Evolutionary conservation across 2,888 invertebrate species (phyloP), one percentile per base, ranked within the genome.

Genomic region (Nephrotoma flavescens): DNA sequence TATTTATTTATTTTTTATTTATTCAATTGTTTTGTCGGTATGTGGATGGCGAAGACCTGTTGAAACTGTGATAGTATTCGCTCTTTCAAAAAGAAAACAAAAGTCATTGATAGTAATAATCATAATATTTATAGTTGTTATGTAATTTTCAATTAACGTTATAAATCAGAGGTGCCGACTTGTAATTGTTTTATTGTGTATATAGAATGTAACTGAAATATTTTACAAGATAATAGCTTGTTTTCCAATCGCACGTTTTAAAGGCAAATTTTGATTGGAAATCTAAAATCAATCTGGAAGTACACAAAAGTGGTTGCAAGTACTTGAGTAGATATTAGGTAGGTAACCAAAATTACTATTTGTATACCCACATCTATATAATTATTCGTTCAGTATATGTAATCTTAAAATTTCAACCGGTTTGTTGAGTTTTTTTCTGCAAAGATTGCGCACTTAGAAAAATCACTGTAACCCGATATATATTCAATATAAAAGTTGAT

Each of bases 1-100:
- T 83, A 41, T 41, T 41, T 41, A 6, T 84, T 84, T 84, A 2
- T 41, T 84, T 84, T 42, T 3, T 42, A 42, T 42, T 42, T 84
- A 31, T 44, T 9, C 11, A 11, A 4, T 31, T 71, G 2, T 7
- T 9, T 9, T 52, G 52, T 52, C 52, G 52, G 83, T 12, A 83
- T 83, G 84, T 84, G 84, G 84, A 84, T 84, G 84, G 84, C 42
- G 84, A 84, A 84, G 42, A 84, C 84, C 42, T 84, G 84, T 84
- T 84, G 84, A 42, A 42, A 84, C 41, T 84, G 84, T 42, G 71
- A 71, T 71, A 31, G 31, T 71, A 11, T 31, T 71, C 19, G 31
- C 71, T 71, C 31, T 71, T 31, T 31, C 9, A 71, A 31, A 31
- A 71, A 19, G 31, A 71, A 71, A 71, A 71, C 7, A 71, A 71